Conservation (phyloP, 2,113 vertebrate species). For the Centropus unirufus region DNA sequence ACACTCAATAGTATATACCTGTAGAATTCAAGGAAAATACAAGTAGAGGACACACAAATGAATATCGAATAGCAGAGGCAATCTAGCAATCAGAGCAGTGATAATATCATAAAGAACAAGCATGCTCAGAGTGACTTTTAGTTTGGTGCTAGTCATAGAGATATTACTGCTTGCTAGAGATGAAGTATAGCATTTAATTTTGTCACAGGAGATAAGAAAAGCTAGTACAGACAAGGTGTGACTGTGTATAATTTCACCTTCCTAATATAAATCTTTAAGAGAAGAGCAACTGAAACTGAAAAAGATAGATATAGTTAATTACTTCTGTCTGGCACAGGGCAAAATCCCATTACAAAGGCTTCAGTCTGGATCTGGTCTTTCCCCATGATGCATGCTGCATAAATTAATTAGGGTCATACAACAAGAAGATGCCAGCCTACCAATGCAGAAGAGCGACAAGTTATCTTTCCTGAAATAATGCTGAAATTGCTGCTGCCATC, state of each 20-base stretch:
- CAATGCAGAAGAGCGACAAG: not conserved
- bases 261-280: slow-evolving; percentile 31
- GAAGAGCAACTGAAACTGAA: slow-evolving; percentile 53
- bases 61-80: not conserved
- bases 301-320: slow-evolving; percentile 65
- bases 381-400: not conserved
- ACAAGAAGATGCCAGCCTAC: slow-evolving; percentile 14
- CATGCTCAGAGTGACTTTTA: not conserved
- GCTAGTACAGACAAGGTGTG: not conserved
- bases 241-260: slow-evolving; percentile 40
- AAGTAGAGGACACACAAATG: not conserved
- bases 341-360: slow-evolving; percentile 51
- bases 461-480: not conserved
- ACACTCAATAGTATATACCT: not conserved
- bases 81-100: not conserved
- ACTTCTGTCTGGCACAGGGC: slow-evolving; percentile 37
- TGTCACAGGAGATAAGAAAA: slow-evolving; percentile 30
- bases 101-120: not conserved
- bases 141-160: not conserved
- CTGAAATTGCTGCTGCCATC: not conserved
- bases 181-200: not conserved
- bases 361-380: slow-evolving; percentile 45
- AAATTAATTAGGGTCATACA: slow-evolving; percentile 39
- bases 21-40: not conserved
- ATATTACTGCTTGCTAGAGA: not conserved